phyloP scores from a whole-genome alignment of 1,140 invertebrate genomes.

The Probaryconus sp. region DNA sequence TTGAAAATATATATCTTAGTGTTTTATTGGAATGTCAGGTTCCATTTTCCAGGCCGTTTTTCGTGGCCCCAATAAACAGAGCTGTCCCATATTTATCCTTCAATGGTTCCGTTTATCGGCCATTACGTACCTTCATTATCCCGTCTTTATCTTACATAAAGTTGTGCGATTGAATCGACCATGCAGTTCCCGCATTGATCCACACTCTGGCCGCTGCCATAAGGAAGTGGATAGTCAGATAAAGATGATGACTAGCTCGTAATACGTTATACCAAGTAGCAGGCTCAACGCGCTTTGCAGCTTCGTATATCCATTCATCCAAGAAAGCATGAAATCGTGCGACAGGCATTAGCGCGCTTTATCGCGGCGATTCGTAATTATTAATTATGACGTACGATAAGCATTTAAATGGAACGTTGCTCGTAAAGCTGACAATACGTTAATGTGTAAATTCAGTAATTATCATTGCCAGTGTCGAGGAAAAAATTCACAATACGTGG shows the following conservation, averaged over 20 bases:
- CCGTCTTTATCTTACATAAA: constrained; percentile 1
- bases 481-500: constrained; percentile 10
- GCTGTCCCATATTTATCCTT: constrained; percentile 7
- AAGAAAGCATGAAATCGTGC: constrained; percentile 32
- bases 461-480: background rate
- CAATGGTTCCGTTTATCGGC: constrained; percentile 10
- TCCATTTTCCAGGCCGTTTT: background rate
- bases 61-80: constrained; percentile 1
- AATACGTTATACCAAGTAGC: constrained; percentile 22
- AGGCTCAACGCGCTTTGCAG: constrained; percentile 19
- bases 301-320: constrained; percentile 27
- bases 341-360: constrained; percentile 27
- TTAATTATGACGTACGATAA: constrained; percentile 31
- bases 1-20: too few species aligned
- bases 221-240: constrained; percentile 16
- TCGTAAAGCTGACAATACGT: constrained; percentile 24
- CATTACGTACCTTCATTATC: constrained; percentile 18
- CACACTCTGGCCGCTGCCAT: constrained; percentile 1
- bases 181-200: constrained; percentile 2
- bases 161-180: constrained; percentile 1
- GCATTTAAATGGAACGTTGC: constrained; percentile 16
- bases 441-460: constrained; percentile 19
- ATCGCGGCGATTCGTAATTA: constrained; percentile 31
- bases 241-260: constrained; percentile 9
- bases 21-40: too few species aligned